Evolutionary conservation across 2,888 invertebrate species (phyloP).

Genomic region (Cyclophora punctaria): DNA sequence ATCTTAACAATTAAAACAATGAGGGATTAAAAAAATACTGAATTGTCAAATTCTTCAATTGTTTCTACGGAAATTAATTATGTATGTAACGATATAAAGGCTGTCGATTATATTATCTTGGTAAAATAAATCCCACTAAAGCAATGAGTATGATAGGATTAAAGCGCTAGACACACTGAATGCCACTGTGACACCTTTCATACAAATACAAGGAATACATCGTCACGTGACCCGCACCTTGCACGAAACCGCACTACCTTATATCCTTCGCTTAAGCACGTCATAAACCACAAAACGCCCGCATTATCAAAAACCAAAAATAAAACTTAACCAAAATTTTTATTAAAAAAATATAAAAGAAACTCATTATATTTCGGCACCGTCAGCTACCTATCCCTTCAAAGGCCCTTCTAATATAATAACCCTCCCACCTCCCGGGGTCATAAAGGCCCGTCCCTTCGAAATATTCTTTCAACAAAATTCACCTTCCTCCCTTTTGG

Average conservation of each 20-base stretch:
- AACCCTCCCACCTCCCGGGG: slow-evolving; percentile 57
- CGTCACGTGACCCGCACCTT: too few relatives aligned
- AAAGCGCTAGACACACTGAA: too few relatives aligned
- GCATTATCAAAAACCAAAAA: not conserved
- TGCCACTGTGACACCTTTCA: too few relatives aligned
- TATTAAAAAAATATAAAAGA: slow-evolving; percentile 53
- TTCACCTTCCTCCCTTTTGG: slow-evolving; percentile 52
- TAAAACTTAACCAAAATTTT: slow-evolving; percentile 34
- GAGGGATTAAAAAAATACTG: too few relatives aligned
- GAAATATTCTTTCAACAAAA: slow-evolving; percentile 67
- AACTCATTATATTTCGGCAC: slow-evolving; percentile 60
- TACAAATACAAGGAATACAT: too few relatives aligned
- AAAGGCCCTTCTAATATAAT: slow-evolving; percentile 50
- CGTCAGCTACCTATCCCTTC: slow-evolving; percentile 49
- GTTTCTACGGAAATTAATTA: too few relatives aligned
- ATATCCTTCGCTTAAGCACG: not conserved
- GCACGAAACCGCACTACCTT: not conserved
- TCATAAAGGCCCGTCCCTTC: slow-evolving; percentile 58
- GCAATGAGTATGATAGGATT: too few relatives aligned
- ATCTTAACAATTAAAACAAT: too few relatives aligned
- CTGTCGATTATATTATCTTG: too few relatives aligned
- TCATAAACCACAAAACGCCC: not conserved
- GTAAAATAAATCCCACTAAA: too few relatives aligned
- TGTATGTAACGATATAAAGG: too few relatives aligned
- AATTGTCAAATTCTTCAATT: too few relatives aligned